Percentiles rank a stretch among this genome's conserved stretches.
Evolutionary conservation across 2,113 vertebrate species (phyloP).

Genomic region (Cryptomyrus ogoouensis): DNA sequence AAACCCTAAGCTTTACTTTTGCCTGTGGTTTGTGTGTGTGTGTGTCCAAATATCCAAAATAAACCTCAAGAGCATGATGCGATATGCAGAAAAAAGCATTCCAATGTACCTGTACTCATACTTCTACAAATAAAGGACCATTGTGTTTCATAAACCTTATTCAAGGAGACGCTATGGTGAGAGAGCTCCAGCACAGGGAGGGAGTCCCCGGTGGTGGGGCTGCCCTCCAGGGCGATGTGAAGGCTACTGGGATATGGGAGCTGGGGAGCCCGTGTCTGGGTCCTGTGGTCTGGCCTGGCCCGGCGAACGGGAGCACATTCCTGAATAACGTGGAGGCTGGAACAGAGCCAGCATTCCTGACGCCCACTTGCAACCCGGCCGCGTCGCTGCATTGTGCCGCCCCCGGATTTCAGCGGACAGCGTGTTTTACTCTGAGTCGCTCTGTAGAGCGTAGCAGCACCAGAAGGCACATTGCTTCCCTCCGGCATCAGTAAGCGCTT

Average conservation of each 20-base stretch:
- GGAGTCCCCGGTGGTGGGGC: background rate
- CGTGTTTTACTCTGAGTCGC: background rate
- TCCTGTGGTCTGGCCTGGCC: background rate
- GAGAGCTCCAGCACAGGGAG: background rate
- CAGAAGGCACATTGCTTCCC: background rate
- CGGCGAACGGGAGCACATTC: background rate
- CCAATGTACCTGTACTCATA: background rate
- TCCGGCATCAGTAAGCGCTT: background rate
- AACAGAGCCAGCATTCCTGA: slow-evolving; percentile 2
- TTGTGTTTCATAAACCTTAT: background rate
- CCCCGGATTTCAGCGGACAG: background rate
- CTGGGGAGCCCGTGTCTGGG: background rate
- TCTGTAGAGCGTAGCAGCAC: background rate
- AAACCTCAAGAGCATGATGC: background rate
- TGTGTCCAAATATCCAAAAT: too few species aligned
- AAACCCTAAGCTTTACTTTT: background rate
- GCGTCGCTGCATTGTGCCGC: background rate
- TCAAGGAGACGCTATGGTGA: background rate
- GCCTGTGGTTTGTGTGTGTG: too few species aligned
- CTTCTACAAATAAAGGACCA: background rate
- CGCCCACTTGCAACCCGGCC: background rate
- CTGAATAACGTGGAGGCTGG: background rate
- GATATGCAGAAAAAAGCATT: background rate
- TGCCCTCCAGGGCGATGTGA: background rate
- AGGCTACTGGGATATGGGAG: background rate